phyloP scores from a whole-genome alignment of 2,888 invertebrate genomes.

The Ganaspis brasiliensis region DNA sequence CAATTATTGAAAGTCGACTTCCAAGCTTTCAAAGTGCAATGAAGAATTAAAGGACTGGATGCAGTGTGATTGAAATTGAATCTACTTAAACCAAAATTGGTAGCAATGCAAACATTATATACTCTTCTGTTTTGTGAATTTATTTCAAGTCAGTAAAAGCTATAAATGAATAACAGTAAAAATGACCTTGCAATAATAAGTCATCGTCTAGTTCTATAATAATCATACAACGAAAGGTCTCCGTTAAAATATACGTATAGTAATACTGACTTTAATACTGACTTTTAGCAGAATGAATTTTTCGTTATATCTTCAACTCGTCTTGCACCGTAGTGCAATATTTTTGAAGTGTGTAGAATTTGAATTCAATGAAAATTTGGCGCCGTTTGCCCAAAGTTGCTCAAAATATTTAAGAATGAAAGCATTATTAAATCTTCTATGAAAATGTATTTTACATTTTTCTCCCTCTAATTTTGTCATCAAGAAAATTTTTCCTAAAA shows the following conservation, averaged over 20 bases:
- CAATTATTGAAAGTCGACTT: constrained; percentile 87
- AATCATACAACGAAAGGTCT: neutral
- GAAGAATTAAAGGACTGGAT: constrained; percentile 29
- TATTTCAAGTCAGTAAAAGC: constrained; percentile 12
- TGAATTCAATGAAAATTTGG: constrained; percentile 11
- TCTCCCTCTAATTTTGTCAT: too few species aligned
- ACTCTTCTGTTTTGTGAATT: neutral
- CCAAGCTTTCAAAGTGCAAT: constrained; percentile 45
- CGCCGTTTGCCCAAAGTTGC: constrained; percentile 2
- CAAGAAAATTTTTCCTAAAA: too few species aligned
- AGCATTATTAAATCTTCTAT: constrained; percentile 5
- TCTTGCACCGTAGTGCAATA: constrained; percentile 20
- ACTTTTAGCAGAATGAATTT: constrained; percentile 1
- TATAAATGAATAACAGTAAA: constrained; percentile 14
- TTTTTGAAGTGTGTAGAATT: neutral
- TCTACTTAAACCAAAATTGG: constrained; percentile 4
- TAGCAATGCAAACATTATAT: neutral
- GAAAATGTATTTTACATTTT: neutral
- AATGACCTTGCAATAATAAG: neutral
- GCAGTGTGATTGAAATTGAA: constrained; percentile 15
- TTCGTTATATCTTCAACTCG: neutral
- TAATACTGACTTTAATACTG: constrained; percentile 12
- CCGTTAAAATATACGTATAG: neutral
- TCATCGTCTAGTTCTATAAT: neutral
- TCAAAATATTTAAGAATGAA: constrained; percentile 32